These are phyloP conservation scores for Corydoras sp. DNA, from an alignment of 2,113 vertebrate genomes.

Conservation along the genomic window DNA sequence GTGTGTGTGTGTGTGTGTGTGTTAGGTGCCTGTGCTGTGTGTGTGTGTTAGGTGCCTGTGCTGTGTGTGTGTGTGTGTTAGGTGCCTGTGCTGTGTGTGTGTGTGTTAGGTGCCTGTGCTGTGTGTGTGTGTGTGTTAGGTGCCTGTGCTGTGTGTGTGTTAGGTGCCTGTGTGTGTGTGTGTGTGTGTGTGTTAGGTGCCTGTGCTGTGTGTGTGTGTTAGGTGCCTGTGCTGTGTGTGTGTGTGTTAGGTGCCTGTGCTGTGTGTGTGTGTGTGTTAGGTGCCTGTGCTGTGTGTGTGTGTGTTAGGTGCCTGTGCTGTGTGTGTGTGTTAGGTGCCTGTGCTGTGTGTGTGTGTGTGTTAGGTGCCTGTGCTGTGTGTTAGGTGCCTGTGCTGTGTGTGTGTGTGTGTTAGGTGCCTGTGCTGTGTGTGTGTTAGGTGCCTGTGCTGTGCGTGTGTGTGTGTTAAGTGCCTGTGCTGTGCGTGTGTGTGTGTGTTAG, in stretches of 20 bases:
- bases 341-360: neutral
- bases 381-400: neutral
- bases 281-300: neutral
- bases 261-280: neutral
- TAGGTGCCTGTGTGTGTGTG: too few relatives aligned
- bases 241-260: neutral
- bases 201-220: neutral
- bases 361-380: neutral
- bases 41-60: neutral
- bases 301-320: neutral
- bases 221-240: neutral
- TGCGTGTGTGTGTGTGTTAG: too few relatives aligned
- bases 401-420: neutral
- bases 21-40: neutral
- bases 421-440: neutral
- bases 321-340: constrained; percentile 3
- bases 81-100: neutral
- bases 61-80: constrained; percentile 7
- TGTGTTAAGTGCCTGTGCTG: neutral
- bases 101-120: neutral
- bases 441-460: too few relatives aligned
- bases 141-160: neutral
- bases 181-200: neutral
- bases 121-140: neutral
- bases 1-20: neutral